phyloP scores from a whole-genome alignment of 2,888 invertebrate genomes.

The Caenorhabditis sp. region DNA sequence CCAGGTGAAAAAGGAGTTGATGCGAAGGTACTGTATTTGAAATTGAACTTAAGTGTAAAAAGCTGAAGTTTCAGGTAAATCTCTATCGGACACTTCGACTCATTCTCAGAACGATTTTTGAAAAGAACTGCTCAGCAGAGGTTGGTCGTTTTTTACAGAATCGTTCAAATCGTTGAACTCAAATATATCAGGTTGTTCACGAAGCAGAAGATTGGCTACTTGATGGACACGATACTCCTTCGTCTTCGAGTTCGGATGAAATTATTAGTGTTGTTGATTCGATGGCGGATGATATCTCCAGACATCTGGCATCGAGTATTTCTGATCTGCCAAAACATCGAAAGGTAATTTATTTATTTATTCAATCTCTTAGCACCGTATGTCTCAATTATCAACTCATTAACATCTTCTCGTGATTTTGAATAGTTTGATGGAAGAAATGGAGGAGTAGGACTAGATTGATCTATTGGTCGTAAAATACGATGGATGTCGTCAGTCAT shows the following conservation, averaged over 20 bases:
- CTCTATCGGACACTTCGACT: constrained; percentile 42
- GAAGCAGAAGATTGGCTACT: constrained; percentile 38
- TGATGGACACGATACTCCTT: constrained; percentile 17
- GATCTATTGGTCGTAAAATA: neutral
- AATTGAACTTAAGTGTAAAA: constrained; percentile 2
- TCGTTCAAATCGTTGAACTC: too few relatives aligned
- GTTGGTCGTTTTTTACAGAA: neutral
- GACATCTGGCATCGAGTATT: constrained; percentile 32
- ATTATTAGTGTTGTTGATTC: constrained; percentile 37
- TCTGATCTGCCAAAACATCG: constrained; percentile 38
- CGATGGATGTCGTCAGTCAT: neutral
- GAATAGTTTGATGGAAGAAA: constrained; percentile 9
- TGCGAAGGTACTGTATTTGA: constrained; percentile 33
- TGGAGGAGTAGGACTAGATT: constrained; percentile 13
- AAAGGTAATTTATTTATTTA: constrained; percentile 21
- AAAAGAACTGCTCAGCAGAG: constrained; percentile 26
- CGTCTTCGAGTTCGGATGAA: constrained; percentile 22
- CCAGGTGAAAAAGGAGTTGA: constrained; percentile 44
- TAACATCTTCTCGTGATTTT: constrained; percentile 45
- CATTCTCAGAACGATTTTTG: constrained; percentile 38
- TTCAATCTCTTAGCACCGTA: constrained; percentile 25
- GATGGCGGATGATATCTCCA: constrained; percentile 38
- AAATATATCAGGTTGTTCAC: constrained; percentile 23
- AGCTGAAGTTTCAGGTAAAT: constrained; percentile 27
- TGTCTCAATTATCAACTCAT: constrained; percentile 48